Base-by-base conservation (phyloP, 2,888 invertebrate genomes). In the Crepidodera aurea region DNA sequence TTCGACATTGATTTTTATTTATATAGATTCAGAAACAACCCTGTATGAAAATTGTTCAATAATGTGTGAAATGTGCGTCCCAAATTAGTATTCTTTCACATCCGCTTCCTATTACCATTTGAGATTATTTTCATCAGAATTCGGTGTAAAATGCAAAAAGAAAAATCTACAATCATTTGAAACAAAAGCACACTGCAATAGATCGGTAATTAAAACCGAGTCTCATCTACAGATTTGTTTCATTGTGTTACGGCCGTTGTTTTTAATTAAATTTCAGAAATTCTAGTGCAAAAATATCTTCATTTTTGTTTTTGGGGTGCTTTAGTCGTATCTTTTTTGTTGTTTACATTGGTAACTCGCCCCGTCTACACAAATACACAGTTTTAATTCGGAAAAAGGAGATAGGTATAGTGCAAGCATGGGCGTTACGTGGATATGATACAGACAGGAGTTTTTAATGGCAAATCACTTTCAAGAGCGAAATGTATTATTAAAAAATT, bases 231-330 rank as follows among this genome's bases (percentile, higher is more conserved):
- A 42, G 56, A 56, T 46, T 46, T 56, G 56, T 53, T 59, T 15
- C 53, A 60, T 60, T 40, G 54, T 55, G 32, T 54, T 55, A 40
- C 50, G 50, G 48, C 56, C 22, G 55, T 50, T 39, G 42, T 16
- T 27, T 71, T 71, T 71, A 71, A 71, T 71, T 71, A 69, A 71
- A 71, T 69, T 67, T 65, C 69, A 67, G 66, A 66, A 66, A 70
- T 71, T 71, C 67, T 71, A 64, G 63, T 67, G 67, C 60, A 69
- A 69, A 69, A 70, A 71, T 71, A 69, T 70, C 68, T 70, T 71
- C 70, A 71, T 71, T n/a, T n/a, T n/a, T 71, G 65, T 67, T 60
- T 60, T 56, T 57, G 61, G 66, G 67, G 66, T 62, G 65, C 53
- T 65, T 46, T 25, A 8, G 37, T 8, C 39, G 10, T 48, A 64